Base-by-base conservation (phyloP, 1,140 invertebrate genomes). In the Ips nitidus region DNA sequence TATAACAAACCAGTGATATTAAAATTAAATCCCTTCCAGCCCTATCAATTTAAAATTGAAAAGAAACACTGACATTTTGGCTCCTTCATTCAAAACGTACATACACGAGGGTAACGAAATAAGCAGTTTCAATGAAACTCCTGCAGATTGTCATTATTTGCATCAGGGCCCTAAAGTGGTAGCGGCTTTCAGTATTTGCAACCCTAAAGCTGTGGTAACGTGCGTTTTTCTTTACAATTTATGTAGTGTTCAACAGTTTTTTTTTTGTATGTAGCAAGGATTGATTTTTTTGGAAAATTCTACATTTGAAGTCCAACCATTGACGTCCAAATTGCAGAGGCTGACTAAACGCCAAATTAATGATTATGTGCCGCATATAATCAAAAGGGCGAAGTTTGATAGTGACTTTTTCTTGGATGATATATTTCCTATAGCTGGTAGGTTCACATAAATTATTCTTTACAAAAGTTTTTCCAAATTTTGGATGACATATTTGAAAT, bases 281-380 rank as follows among this genome's bases (percentile, higher is more conserved):
- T 80, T 89, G 41, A 82, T 90, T 39, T 84, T 90, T 71, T 77
- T 87, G 45, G 84, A 87, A 50, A 88, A 89, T 71, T 79, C 83
- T 0, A 87, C 87, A 0, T 82, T 88, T 40, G 89, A 90, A 80
- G 86, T 91, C 52, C 83, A 83, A 2, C 89, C 89, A 4, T 73
- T 90, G 40, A 79, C 76, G 36, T 69, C 73, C 7, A 72, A 77
- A 47, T 66, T 82, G 7, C 74, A 77, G 66, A 71, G 75, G 65
- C 52, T 73, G 68, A 64, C 77, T 47, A 76, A 81, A 52, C 39
- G 79, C 40, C 52, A 72, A 74, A 73, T 76, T 72, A 67, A 60
- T 58, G 65, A 77, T 40, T 56, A 7, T 75, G 63, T 76, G 41
- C 83, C 86, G 3, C 87, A 89, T 75, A 76, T 89, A 5, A 81